Base-by-base conservation (phyloP, 2,113 vertebrate species). In the Dasyprocta punctata region DNA sequence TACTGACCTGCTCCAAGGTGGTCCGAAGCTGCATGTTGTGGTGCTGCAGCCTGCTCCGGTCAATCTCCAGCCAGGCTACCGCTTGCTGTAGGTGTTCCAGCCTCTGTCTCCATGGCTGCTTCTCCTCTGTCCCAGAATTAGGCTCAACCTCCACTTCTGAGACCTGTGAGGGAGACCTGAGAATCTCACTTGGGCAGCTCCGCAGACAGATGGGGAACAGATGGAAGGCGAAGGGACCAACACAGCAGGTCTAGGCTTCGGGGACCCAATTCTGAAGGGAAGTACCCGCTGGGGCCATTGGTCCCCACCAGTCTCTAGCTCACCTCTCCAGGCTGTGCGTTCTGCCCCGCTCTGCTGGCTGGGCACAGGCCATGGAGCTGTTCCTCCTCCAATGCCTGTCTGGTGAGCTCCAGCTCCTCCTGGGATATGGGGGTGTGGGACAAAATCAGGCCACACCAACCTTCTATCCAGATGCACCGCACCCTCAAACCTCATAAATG, bases 1-100 rank as follows among this genome's bases (percentile, higher is more conserved):
- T 10, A 3, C 95, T 96, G 82, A 98, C 99, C 98, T 98, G 98
- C 85, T 98, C 97, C 1, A 99, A 95, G n/a, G 98, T 96, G 69
- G 33, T 90, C 92, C 95, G 98, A 61, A 99, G 98, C 86, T 98
- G 98, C 63, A 73, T 9, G 6, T 98, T 99, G 86, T 97, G 97
- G 49, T 47, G 88, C 87, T 98, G 96, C 56, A 99, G 96, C 49
- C 95, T 90, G 28, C 60, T 44, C 38, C 97, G 98, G 86, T 99
- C 99, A 65, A 97, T 92, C 94, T 99, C 98, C 89, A 99, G 81
- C 86, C 61, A 94, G 0, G 98, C 98, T 44, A 99, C 96, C 0
- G 93, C 97, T 94, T 2, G 94, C 73, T 98, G 98, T 14, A 99
- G 95, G 80, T 71, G 47, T 38, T 98, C 98, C 38, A 99, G 96